Percentiles rank a stretch among this genome's conserved stretches.
These are phyloP conservation scores for Crematogaster levior DNA, from an alignment of 2,888 invertebrate genomes.

Conservation along the genomic window DNA sequence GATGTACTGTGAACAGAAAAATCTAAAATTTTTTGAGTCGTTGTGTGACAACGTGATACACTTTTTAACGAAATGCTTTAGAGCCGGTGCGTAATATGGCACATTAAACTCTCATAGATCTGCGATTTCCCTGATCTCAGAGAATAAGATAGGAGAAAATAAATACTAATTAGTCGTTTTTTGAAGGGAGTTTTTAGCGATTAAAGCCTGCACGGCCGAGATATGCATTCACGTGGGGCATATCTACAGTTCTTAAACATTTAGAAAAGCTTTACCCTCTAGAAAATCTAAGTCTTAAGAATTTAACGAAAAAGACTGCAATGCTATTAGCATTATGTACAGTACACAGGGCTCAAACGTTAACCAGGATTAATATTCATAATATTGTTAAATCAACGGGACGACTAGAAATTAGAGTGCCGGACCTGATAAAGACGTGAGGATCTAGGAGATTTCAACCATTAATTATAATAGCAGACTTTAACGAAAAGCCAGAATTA, in stretches of 20 bases:
- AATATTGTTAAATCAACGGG: neutral
- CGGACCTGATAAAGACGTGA: neutral
- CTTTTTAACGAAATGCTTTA: neutral
- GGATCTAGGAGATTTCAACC: neutral
- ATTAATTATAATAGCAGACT: neutral
- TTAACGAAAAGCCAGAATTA: neutral
- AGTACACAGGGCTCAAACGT: neutral
- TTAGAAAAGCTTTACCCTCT: neutral
- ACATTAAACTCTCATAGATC: neutral
- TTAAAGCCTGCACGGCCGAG: neutral
- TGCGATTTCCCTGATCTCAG: neutral
- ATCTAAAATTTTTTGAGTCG: neutral
- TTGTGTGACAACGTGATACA: neutral
- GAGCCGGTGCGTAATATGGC: neutral
- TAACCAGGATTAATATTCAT: neutral
- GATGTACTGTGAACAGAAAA: neutral
- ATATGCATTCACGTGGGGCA: neutral
- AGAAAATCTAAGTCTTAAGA: neutral
- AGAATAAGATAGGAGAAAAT: neutral
- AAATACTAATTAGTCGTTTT: neutral
- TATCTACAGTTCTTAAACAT: neutral
- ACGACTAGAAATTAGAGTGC: neutral
- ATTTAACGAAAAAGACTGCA: neutral
- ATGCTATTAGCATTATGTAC: neutral
- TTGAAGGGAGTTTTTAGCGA: neutral